Conservation (phyloP, 37 sponge, comb jelly and placozoan species). For the Halisarca cf. caerulea region DNA sequence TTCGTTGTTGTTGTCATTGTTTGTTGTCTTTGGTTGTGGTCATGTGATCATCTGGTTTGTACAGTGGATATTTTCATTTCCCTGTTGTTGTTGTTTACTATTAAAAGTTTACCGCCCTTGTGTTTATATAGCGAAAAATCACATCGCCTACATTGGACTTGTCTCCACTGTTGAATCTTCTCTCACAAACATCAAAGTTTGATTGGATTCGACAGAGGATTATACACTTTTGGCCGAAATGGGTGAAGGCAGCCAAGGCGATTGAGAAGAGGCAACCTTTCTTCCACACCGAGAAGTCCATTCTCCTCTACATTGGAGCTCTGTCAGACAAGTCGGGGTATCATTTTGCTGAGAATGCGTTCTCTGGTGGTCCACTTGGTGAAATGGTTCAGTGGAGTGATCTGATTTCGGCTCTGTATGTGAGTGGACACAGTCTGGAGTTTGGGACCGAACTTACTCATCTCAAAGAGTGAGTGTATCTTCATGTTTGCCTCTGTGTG, state of each 20-base stretch:
- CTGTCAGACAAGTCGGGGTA: constrained; percentile 44
- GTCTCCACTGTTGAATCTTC: constrained; percentile 16
- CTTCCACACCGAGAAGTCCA: background rate
- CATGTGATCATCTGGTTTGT: too few relatives aligned
- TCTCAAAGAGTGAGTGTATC: constrained; percentile 5
- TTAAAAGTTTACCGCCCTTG: too few relatives aligned
- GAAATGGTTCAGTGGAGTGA: constrained; percentile 89
- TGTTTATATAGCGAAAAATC: too few relatives aligned
- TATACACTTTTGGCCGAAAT: constrained; percentile 23
- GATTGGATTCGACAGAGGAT: constrained; percentile 52
- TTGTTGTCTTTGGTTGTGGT: too few relatives aligned
- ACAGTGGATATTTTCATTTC: too few relatives aligned
- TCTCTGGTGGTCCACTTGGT: constrained; percentile 75
- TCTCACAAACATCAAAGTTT: constrained; percentile 38
- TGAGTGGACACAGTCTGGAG: constrained; percentile 53
- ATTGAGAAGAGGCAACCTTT: constrained; percentile 28
- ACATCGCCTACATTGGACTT: background rate
- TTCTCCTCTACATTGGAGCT: constrained; percentile 13
- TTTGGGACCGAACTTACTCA: constrained; percentile 45
- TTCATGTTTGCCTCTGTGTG: too few relatives aligned
- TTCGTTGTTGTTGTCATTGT: too few relatives aligned
- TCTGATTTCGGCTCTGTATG: constrained; percentile 54
- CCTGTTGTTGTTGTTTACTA: too few relatives aligned
- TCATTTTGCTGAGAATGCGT: constrained; percentile 70
- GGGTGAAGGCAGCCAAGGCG: background rate